Evolutionary conservation across 1,140 invertebrate species (phyloP).

Genomic region (Diorhabda elongata): DNA sequence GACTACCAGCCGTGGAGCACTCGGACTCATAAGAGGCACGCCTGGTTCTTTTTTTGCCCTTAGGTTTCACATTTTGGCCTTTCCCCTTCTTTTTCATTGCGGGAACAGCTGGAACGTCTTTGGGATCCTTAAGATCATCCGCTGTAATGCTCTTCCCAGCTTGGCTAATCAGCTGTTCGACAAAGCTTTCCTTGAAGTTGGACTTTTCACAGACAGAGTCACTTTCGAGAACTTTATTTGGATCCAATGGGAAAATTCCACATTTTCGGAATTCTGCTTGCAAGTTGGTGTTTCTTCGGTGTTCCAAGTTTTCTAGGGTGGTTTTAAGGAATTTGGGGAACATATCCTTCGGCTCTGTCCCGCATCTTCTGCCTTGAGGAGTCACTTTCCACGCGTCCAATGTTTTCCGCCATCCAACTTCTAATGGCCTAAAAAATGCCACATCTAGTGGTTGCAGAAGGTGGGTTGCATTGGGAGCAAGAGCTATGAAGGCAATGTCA

Average conservation of each 20-base stretch:
- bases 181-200: too few species aligned
- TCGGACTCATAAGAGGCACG: too few species aligned
- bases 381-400: conserved; percentile 34
- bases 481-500: conserved; percentile 42
- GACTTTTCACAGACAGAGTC: neutral
- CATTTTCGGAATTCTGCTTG: conserved; percentile 32
- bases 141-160: too few species aligned
- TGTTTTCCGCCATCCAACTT: conserved; percentile 42
- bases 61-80: too few species aligned
- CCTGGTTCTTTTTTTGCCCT: too few species aligned
- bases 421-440: conserved; percentile 44
- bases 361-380: conserved; percentile 31
- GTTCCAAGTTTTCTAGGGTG: conserved; percentile 19
- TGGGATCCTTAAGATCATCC: too few species aligned
- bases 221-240: conserved; percentile 23
- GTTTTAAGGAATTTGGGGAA: conserved; percentile 34
- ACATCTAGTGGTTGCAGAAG: conserved; percentile 45
- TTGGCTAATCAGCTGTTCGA: too few species aligned
- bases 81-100: too few species aligned
- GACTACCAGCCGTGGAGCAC: too few species aligned
- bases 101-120: too few species aligned
- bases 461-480: conserved; percentile 46
- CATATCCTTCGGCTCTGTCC: neutral
- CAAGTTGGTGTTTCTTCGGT: conserved; percentile 20
- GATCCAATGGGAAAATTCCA: conserved; percentile 36